Conservation (phyloP, 2,888 invertebrate species). For the Zaprionus lineosus region DNA sequence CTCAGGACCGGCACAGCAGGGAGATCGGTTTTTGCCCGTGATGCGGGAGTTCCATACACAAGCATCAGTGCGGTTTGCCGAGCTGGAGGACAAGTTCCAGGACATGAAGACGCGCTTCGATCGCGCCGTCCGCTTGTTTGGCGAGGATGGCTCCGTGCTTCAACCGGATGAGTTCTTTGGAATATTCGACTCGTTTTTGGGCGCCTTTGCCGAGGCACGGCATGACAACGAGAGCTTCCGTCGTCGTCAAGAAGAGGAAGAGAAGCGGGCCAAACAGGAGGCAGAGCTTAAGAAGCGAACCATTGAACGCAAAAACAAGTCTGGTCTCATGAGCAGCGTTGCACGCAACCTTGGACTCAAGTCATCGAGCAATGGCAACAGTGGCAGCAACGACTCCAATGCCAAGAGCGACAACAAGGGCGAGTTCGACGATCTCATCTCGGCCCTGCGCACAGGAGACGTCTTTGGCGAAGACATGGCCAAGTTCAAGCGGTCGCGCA, state of each 20-base stretch:
- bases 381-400: constrained; percentile 69
- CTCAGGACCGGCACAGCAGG: constrained; percentile 86
- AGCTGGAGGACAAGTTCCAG: constrained; percentile 95
- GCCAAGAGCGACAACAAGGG: constrained; percentile 87
- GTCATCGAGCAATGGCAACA: constrained; percentile 77
- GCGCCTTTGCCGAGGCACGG: constrained; percentile 91
- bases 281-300: constrained; percentile 93
- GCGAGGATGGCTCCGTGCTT: constrained; percentile 92
- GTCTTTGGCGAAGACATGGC: constrained; percentile 98
- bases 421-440: constrained; percentile 98
- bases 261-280: constrained; percentile 93
- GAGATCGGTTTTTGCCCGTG: constrained; percentile 94
- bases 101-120: constrained; percentile 98
- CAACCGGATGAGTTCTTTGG: constrained; percentile 98
- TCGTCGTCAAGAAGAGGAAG: constrained; percentile 93
- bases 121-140: constrained; percentile 93
- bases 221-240: constrained; percentile 94
- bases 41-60: constrained; percentile 97
- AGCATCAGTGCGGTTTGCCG: constrained; percentile 94
- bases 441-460: constrained; percentile 95
- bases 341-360: constrained; percentile 88
- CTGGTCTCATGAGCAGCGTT: constrained; percentile 90
- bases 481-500: constrained; percentile 92
- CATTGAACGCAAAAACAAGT: constrained; percentile 91
- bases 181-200: constrained; percentile 93